Evolutionary conservation across 1,140 invertebrate species (phyloP).

Genomic region (Dinothrombium tinctorium): DNA sequence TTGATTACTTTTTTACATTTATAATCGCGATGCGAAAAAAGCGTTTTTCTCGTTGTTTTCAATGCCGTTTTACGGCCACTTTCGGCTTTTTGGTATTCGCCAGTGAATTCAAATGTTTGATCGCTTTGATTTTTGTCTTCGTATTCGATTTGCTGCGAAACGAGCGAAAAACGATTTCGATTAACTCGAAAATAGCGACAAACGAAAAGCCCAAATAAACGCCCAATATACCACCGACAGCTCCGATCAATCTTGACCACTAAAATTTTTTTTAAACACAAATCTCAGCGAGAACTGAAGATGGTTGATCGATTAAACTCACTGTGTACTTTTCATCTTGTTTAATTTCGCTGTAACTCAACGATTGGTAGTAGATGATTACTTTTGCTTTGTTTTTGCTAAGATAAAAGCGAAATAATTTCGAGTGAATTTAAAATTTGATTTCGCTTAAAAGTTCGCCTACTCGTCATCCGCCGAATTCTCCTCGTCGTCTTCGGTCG

Average conservation of each 20-base stretch:
- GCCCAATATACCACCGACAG: slow-evolving; percentile 10
- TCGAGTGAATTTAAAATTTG: neutral
- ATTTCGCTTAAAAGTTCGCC: neutral
- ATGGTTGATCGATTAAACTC: neutral
- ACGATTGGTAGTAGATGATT: slow-evolving; percentile 10
- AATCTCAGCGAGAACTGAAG: neutral
- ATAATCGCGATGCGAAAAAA: no score
- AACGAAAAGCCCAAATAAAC: slow-evolving; percentile 10
- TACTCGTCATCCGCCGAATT: neutral
- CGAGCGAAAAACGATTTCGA: slow-evolving; percentile 5
- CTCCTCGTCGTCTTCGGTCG: slow-evolving; percentile 1
- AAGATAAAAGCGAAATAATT: neutral
- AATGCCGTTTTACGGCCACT: no score
- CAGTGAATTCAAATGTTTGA: no score
- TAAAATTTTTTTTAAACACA: neutral
- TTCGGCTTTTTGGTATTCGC: no score
- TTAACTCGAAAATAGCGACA: slow-evolving; percentile 7
- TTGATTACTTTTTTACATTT: no score
- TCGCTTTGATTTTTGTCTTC: neutral
- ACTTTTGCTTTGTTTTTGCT: slow-evolving; percentile 10
- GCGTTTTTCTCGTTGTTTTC: no score
- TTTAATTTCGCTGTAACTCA: slow-evolving; percentile 9
- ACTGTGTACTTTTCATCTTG: slow-evolving; percentile 11
- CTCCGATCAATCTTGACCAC: slow-evolving; percentile 5
- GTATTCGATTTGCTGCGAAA: neutral